These are phyloP conservation scores for Rhynchomys soricoides DNA, from an alignment of 2,113 vertebrate species.

Conservation along the genomic window DNA sequence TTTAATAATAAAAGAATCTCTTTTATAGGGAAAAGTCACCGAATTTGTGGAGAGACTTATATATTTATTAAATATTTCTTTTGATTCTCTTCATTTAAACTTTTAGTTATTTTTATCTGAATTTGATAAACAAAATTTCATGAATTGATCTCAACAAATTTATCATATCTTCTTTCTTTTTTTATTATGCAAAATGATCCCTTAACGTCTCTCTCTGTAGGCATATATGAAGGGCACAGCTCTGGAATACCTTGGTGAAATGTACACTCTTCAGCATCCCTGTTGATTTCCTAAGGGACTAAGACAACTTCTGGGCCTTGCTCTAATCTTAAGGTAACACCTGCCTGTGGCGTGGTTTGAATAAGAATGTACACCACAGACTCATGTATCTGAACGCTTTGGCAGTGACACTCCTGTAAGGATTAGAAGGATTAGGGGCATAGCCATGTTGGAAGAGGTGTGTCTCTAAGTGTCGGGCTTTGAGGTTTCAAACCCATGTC, in stretches of 20 bases:
- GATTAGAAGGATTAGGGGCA: background rate
- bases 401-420: background rate
- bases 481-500: background rate
- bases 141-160: background rate
- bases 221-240: background rate
- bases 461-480: background rate
- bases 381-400: background rate
- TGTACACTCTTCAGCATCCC: background rate
- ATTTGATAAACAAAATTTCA: constrained; percentile 20
- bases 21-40: background rate
- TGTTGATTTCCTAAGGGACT: background rate
- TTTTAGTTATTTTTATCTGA: background rate
- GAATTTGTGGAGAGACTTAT: background rate
- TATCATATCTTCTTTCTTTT: background rate
- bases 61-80: background rate
- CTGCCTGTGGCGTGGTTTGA: background rate
- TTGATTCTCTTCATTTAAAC: background rate
- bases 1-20: background rate
- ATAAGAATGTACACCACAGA: background rate
- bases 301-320: background rate
- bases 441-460: background rate
- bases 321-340: background rate
- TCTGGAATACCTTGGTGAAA: background rate
- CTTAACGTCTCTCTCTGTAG: background rate
- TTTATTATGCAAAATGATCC: background rate